A percentile compares a stretch with the other conserved stretches of the same genome.
These are phyloP conservation scores for Porites lobata DNA, from an alignment of 92 coral and sea anemone genomes.

Conservation along the genomic window DNA sequence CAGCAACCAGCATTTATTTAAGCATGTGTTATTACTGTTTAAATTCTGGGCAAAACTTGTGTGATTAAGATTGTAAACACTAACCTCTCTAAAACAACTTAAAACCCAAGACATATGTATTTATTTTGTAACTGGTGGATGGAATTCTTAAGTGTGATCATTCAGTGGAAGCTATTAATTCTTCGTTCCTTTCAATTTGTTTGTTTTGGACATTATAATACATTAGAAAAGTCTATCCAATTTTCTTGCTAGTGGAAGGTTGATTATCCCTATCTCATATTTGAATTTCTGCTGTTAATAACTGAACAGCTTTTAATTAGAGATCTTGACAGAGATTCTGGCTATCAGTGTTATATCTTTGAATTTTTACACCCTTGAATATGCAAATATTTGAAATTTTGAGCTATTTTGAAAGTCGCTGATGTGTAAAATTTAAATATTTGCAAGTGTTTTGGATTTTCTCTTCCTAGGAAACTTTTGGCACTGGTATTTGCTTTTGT, in stretches of 20 bases:
- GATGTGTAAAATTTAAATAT: background rate
- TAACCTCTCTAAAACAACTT: background rate
- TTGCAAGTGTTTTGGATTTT: background rate
- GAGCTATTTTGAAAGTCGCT: background rate
- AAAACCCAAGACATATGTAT: background rate
- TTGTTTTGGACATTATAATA: background rate
- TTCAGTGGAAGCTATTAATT: conserved; percentile 11
- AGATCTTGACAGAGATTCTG: background rate
- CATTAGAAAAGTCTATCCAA: background rate
- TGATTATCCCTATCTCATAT: background rate
- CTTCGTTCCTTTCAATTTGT: background rate
- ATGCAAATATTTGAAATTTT: background rate
- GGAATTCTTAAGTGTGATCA: background rate
- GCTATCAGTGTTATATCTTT: background rate
- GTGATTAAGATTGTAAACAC: background rate
- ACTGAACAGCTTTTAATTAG: background rate
- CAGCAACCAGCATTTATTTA: background rate
- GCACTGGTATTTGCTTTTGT: background rate
- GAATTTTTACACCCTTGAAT: conserved; percentile 7
- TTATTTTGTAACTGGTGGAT: background rate
- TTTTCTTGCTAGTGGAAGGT: background rate
- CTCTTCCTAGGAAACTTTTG: too few species aligned
- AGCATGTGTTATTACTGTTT: background rate
- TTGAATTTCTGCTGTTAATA: background rate
- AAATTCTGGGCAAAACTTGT: background rate